Base-by-base conservation (phyloP, 1,140 invertebrate genomes). In the Tyrophagus putrescentiae region DNA sequence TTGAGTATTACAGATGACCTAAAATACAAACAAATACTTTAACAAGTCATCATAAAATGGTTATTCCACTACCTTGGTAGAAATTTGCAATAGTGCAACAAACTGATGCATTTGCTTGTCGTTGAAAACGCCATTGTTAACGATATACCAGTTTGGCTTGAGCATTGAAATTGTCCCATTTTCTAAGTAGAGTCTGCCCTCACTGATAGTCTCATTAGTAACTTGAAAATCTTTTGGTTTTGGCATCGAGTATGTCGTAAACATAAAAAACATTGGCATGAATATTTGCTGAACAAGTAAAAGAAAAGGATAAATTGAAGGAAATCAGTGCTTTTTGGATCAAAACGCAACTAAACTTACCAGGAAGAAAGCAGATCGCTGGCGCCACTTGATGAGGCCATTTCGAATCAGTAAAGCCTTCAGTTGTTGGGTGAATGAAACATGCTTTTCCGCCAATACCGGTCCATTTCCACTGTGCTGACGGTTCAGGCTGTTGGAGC, bases 361-460 rank as follows among this genome's bases (percentile, higher is more conserved):
- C 56, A 42, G 41, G 4, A 58, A 41, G 23, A 23, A 11, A 28
- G 16, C 23, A 42, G n/a, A 23, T 7, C 4, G 18, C 27, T 58
- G 29, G 7, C 56, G 31, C 13, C n/a, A 1, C 31, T 58, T 58
- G 28, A 58, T 58, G 4, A 33, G 13, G 4, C 25, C 7, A 42
- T 58, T 58, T 9, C 56, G 31, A 1, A 41, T 16, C 6, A 48
- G 18, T 42, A 58, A 34, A 25, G 56, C 56, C 18, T 9, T 11
- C 9, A 58, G 28, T 58, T 58, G 56, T 58, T 41, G 31, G 2
- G 36, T 9, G 45, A 58, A 41, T 23, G 56, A 52, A 3, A 52
- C 9, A 21, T 52, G 23, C 31, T 21, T 52, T n/a, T n/a, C n/a
- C n/a, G n/a, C n/a, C n/a, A n/a, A n/a, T n/a, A n/a, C n/a, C n/a